Conservation (phyloP, 2,888 invertebrate species). For the Syrphus vitripennis region DNA sequence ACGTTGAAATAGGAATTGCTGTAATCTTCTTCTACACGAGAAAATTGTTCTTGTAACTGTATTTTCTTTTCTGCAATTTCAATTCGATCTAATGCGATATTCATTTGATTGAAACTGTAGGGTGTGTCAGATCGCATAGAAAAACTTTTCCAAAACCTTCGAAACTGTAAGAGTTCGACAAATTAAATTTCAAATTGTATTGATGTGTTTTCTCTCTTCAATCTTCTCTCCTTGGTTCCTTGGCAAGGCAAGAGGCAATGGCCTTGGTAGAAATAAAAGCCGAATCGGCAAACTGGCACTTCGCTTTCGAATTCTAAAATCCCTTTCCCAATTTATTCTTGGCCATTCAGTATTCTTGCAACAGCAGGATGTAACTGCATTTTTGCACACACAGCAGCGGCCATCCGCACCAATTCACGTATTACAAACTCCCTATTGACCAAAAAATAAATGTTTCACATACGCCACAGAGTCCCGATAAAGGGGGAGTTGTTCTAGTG, state of each 20-base stretch:
- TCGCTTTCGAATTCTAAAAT: conserved; percentile 17
- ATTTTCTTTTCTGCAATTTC: conserved; percentile 34
- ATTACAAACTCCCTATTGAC: conserved; percentile 48
- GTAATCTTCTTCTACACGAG: background rate
- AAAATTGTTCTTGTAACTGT: background rate
- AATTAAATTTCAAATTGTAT: conserved; percentile 36
- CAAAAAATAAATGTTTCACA: conserved; percentile 66
- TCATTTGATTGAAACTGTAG: conserved; percentile 38
- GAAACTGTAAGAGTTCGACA: conserved; percentile 11
- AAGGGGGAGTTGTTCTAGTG: background rate
- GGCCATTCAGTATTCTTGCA: background rate
- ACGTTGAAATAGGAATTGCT: background rate
- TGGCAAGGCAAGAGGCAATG: background rate
- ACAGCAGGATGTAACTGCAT: conserved; percentile 43
- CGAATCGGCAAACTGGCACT: conserved; percentile 6
- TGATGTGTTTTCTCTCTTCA: background rate
- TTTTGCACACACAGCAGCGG: conserved; percentile 44
- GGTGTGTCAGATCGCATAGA: background rate
- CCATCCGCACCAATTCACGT: conserved; percentile 58
- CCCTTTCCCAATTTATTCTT: background rate
- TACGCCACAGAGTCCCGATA: conserved; percentile 34
- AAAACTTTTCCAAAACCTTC: background rate
- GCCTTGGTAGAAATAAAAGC: conserved; percentile 26
- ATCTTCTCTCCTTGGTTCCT: no score
- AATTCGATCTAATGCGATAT: conserved; percentile 49